Evolutionary conservation across 2,113 vertebrate genomes (phyloP).

Genomic region (Pteronura brasiliensis): DNA sequence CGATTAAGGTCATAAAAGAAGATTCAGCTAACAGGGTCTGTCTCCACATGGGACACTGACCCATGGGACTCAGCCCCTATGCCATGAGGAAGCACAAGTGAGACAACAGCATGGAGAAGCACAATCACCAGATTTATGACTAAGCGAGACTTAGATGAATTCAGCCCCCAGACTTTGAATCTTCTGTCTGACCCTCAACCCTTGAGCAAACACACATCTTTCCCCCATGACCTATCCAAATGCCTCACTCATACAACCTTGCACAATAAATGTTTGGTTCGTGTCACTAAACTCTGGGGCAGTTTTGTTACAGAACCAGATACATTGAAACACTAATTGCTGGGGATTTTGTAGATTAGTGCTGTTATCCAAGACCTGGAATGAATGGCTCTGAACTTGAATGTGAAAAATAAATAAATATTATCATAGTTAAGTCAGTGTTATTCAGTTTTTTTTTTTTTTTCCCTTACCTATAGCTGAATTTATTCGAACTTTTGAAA

Average conservation of each 20-base stretch:
- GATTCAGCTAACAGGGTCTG: fast-evolving
- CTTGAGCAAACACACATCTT: background rate
- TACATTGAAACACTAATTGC: background rate
- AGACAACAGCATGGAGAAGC: background rate
- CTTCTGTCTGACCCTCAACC: background rate
- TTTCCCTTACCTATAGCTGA: background rate
- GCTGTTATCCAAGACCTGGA: background rate
- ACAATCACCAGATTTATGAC: background rate
- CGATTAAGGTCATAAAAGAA: background rate
- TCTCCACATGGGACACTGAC: background rate
- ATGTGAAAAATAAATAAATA: background rate
- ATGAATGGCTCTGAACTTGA: background rate
- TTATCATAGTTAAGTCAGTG: background rate
- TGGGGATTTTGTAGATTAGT: background rate
- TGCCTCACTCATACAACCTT: background rate
- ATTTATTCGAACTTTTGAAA: background rate
- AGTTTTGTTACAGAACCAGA: background rate
- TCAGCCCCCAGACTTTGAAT: background rate
- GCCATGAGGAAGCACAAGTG: background rate
- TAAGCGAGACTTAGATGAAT: background rate
- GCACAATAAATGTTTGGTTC: background rate
- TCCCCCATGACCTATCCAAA: background rate
- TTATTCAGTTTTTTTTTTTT: background rate
- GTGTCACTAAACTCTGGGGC: background rate
- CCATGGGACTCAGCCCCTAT: fast-evolving